Conservation (phyloP, 2,888 invertebrate species). For the Pseudanteris insignis region DNA sequence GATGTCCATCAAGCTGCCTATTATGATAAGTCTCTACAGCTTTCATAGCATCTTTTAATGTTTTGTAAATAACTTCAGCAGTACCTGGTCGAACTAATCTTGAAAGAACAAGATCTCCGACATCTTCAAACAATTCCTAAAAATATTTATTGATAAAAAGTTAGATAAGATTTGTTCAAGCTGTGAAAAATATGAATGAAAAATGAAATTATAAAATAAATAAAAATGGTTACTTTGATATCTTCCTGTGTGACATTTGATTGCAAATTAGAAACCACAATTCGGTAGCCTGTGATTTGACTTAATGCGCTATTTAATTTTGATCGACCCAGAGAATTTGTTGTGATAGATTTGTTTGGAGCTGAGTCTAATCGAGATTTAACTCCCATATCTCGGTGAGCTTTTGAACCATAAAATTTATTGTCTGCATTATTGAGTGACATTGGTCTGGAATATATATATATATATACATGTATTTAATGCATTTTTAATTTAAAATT, state of each 20-base stretch:
- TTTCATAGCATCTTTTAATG: conserved; percentile 84
- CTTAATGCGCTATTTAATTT: conserved; percentile 61
- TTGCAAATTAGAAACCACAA: conserved; percentile 91
- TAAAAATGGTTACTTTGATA: conserved; percentile 85
- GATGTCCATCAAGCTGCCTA: conserved; percentile 90
- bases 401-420: conserved; percentile 48
- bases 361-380: conserved; percentile 68
- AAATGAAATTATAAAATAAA: background rate
- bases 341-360: conserved; percentile 54
- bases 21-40: conserved; percentile 95
- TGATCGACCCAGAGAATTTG: conserved; percentile 62
- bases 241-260: conserved; percentile 88
- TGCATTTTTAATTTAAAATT: too few species aligned
- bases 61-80: conserved; percentile 91
- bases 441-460: conserved; percentile 7
- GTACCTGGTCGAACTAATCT: conserved; percentile 86
- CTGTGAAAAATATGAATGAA: background rate
- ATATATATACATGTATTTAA: too few species aligned
- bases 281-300: conserved; percentile 77
- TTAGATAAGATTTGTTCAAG: too few species aligned
- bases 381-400: conserved; percentile 58
- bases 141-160: too few species aligned
- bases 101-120: conserved; percentile 86
- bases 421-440: conserved; percentile 5
- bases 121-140: conserved; percentile 92